These are phyloP conservation scores for Neodon shergylaensis DNA, from an alignment of 2,113 vertebrate species.

Conservation along the genomic window DNA sequence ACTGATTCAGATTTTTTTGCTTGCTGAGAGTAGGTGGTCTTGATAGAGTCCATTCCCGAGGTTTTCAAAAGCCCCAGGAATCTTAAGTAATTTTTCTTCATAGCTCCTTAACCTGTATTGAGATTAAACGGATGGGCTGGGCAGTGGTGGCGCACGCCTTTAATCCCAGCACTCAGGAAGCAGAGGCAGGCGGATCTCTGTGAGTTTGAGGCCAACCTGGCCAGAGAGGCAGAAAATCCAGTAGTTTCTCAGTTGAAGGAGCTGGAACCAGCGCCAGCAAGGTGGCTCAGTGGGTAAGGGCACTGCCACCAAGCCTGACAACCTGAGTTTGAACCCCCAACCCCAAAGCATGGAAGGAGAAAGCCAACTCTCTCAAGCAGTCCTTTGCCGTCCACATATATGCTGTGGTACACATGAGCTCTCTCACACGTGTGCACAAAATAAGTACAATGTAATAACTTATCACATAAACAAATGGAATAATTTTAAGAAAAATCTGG, in stretches of 20 bases:
- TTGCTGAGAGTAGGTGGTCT: neutral
- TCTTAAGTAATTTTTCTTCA: neutral
- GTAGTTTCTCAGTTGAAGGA: neutral
- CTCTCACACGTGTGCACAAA: neutral
- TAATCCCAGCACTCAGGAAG: too few species aligned
- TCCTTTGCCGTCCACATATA: neutral
- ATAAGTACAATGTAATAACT: neutral
- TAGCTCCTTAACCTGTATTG: neutral
- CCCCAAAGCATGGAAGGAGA: neutral
- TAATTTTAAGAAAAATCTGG: neutral
- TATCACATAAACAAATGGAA: neutral
- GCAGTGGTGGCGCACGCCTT: too few species aligned
- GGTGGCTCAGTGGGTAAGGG: neutral
- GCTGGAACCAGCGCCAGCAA: neutral
- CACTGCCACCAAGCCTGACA: neutral
- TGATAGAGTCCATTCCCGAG: neutral
- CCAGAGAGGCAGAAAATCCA: neutral
- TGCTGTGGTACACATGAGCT: neutral
- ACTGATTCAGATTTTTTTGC: neutral
- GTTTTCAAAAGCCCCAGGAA: neutral
- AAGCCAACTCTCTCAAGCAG: neutral
- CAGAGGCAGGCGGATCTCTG: too few species aligned
- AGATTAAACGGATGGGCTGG: neutral
- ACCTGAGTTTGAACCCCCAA: neutral
- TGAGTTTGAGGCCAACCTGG: too few species aligned